These are phyloP conservation scores for Acanthurus lineatus DNA, from an alignment of 2,797 vertebrate genomes.

Conservation along the genomic window DNA sequence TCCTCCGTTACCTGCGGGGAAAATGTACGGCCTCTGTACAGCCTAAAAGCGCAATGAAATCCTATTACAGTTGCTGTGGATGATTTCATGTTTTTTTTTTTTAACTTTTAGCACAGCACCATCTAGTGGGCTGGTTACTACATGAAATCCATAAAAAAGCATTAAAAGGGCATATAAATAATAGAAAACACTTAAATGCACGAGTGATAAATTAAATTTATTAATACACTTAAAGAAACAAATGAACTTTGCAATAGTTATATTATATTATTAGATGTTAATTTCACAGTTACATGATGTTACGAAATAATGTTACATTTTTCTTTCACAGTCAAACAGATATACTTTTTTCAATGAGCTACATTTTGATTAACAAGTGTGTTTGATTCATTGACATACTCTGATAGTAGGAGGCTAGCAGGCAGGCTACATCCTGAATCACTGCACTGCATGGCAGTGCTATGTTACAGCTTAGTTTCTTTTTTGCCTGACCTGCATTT, in stretches of 20 bases:
- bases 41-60: background rate
- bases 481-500: background rate
- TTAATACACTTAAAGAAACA: slow-evolving; percentile 8
- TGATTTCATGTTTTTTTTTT: background rate
- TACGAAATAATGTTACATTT: background rate
- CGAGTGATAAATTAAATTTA: slow-evolving; percentile 3
- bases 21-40: background rate
- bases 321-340: slow-evolving; percentile 1
- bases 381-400: background rate
- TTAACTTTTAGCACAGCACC: slow-evolving; percentile 14
- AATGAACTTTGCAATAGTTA: background rate
- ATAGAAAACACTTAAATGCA: background rate
- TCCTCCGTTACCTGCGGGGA: background rate
- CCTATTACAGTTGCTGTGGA: background rate
- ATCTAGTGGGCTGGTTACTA: slow-evolving; percentile 47
- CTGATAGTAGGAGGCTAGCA: background rate
- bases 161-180: background rate
- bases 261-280: background rate
- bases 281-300: slow-evolving; percentile 6
- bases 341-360: background rate
- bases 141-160: background rate
- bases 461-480: background rate
- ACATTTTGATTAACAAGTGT: slow-evolving; percentile 8
- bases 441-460: background rate
- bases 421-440: background rate